Conservation (phyloP, 1,140 invertebrate genomes). For the Hycleus phaleratus region DNA sequence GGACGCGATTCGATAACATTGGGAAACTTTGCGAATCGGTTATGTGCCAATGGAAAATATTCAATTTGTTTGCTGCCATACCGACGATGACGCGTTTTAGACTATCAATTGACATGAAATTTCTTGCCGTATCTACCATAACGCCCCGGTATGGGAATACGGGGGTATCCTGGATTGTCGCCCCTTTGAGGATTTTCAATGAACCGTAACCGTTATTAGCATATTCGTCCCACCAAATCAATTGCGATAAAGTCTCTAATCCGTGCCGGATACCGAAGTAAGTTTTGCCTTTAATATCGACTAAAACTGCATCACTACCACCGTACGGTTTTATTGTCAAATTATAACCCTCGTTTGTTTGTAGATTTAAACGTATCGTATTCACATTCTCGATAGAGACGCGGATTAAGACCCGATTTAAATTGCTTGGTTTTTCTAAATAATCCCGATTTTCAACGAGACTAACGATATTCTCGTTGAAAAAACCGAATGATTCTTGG, state of each 20-base stretch:
- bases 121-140: constrained; percentile 67
- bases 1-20: constrained; percentile 57
- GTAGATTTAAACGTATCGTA: constrained; percentile 50
- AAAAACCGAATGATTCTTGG: constrained; percentile 42
- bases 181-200: constrained; percentile 48
- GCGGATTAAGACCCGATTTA: constrained; percentile 45
- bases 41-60: constrained; percentile 80
- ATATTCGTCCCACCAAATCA: constrained; percentile 68
- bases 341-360: constrained; percentile 68
- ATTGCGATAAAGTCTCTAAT: constrained; percentile 68
- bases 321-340: constrained; percentile 49
- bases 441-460: constrained; percentile 33
- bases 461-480: constrained; percentile 43
- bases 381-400: constrained; percentile 43
- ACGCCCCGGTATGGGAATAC: constrained; percentile 60
- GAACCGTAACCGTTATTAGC: constrained; percentile 48
- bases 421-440: constrained; percentile 33
- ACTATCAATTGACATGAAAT: constrained; percentile 61
- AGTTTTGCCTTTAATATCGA: constrained; percentile 56
- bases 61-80: constrained; percentile 73
- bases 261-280: constrained; percentile 73
- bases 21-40: constrained; percentile 81
- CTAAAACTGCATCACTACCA: constrained; percentile 44
- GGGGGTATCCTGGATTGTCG: constrained; percentile 51
- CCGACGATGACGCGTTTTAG: constrained; percentile 67